A percentile compares a stretch with the other conserved stretches of the same genome.
phyloP scores from a whole-genome alignment of 2,797 vertebrate genomes.

The Meriones psammophilus region DNA sequence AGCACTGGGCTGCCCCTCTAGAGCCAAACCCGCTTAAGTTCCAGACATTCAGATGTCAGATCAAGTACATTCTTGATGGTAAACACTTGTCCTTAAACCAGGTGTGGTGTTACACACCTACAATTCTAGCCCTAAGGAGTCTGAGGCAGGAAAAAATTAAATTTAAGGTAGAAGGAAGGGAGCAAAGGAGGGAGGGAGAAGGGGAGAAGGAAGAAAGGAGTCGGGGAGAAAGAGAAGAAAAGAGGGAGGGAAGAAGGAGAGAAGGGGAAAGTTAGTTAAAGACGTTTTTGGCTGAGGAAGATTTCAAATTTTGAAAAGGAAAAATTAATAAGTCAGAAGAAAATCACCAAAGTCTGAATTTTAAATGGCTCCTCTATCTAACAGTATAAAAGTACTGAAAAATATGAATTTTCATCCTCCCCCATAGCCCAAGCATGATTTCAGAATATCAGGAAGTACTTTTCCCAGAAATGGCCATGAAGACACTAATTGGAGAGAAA shows the following conservation, averaged over 20 bases:
- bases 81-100: conserved; percentile 10
- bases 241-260: no score
- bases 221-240: background rate
- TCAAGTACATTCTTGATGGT: background rate
- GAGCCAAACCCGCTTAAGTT: background rate
- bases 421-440: background rate
- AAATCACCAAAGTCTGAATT: conserved; percentile 25
- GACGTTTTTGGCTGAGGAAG: conserved; percentile 29
- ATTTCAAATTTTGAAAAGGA: conserved; percentile 45
- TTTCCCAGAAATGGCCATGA: background rate
- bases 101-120: background rate
- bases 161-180: background rate
- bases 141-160: background rate
- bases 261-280: background rate
- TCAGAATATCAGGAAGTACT: background rate
- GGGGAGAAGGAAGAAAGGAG: background rate
- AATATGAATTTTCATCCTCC: background rate
- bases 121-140: background rate
- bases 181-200: background rate
- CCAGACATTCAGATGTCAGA: background rate
- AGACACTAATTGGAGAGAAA: conserved; percentile 39
- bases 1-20: background rate
- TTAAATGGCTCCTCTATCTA: conserved; percentile 25
- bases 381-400: conserved; percentile 34
- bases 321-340: conserved; percentile 63